Evolutionary conservation across 2,113 vertebrate species (phyloP), one percentile per base, ranked within the genome.

Genomic region (Sterrhoptilus dennistouni): DNA sequence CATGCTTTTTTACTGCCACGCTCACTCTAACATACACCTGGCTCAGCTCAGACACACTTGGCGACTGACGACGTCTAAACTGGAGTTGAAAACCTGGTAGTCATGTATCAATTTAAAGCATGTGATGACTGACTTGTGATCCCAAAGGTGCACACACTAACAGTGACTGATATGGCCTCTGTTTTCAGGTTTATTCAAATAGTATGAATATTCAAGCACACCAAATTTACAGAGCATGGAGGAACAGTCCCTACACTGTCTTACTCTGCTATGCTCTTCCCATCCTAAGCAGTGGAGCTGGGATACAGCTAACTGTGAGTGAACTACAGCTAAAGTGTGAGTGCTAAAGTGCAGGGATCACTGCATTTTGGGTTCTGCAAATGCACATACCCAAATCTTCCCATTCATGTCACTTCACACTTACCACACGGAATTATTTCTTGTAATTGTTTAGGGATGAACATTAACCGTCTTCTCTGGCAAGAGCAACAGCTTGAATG

Each of bases 151-250:
- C 77, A 72, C 54, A 44, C 38, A 4, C 24, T 57, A 57, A 54
- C 72, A 81, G 7, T 12, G n/a, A 64, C 69, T 71, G 91, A 82
- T 76, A 82, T 0, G 12, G 65, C n/a, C 31, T 87, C 70, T 49
- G 12, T 75, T 89, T 83, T 82, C 45, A 63, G 76, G 57, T 79
- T 93, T 92, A 92, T 85, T 95, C 54, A 80, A 80, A 83, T 10
- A 1, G 2, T 10, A 40, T 79, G 44, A 85, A 82, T 82, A 85
- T 87, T 84, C 33, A 89, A 38, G 19, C 68, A 28, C 33, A 82
- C 23, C 28, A 40, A 3, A 45, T 69, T 76, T 53, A 68, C 63
- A 76, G 45, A 85, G 75, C 71, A 9, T 12, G 31, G 65, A 81
- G 35, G 40, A 92, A 45, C 8, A 23, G 22, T 12, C 10, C 29